Conservation (phyloP, 2,888 invertebrate genomes). For the Chymomyza procnemis region DNA sequence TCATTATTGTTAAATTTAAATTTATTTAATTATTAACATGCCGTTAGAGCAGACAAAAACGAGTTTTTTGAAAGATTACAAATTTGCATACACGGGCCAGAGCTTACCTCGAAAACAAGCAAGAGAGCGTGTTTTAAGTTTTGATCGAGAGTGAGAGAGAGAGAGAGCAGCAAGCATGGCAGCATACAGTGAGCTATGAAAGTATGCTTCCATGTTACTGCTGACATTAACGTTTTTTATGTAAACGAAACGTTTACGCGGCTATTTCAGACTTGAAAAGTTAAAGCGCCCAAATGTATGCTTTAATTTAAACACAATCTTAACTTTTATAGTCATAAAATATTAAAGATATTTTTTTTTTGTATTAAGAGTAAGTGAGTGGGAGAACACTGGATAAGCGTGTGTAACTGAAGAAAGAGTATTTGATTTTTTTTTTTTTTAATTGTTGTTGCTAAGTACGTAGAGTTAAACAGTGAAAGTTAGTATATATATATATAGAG, state of each 20-base stretch:
- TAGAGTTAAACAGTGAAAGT: slow-evolving; percentile 17
- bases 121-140: background rate
- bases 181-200: slow-evolving; percentile 43
- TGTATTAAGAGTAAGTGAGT: slow-evolving; percentile 55
- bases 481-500: no score
- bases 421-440: slow-evolving; percentile 19
- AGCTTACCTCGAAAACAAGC: slow-evolving; percentile 51
- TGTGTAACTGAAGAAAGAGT: slow-evolving; percentile 38
- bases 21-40: slow-evolving; percentile 38
- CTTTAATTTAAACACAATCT: slow-evolving; percentile 25
- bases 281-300: slow-evolving; percentile 73
- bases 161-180: slow-evolving; percentile 35
- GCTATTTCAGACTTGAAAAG: slow-evolving; percentile 77
- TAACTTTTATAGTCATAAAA: slow-evolving; percentile 24
- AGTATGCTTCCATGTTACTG: background rate
- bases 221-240: no score
- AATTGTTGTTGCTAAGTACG: slow-evolving; percentile 7
- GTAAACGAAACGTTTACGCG: slow-evolving; percentile 76
- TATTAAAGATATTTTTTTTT: slow-evolving; percentile 18
- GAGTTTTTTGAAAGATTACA: slow-evolving; percentile 21
- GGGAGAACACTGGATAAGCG: slow-evolving; percentile 77
- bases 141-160: no score
- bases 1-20: slow-evolving; percentile 41
- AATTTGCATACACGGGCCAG: slow-evolving; percentile 52
- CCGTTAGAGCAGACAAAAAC: slow-evolving; percentile 41